Evolutionary conservation across 2,888 invertebrate genomes (phyloP).

Genomic region (Leucophora obtusa): DNA sequence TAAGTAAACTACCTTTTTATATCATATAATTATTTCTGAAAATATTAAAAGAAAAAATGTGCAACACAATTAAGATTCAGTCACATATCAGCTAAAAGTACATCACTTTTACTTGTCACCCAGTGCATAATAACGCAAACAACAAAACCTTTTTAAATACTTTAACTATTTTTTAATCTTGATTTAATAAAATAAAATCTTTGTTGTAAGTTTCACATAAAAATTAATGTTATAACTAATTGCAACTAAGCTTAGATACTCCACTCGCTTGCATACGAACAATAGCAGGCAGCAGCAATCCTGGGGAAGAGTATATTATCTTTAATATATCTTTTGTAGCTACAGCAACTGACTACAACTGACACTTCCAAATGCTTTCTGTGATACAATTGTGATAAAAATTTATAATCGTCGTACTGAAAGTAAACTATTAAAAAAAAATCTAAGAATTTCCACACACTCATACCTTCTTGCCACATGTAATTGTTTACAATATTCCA

Average conservation of each 20-base stretch:
- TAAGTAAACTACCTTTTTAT: no score
- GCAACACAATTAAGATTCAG: not conserved
- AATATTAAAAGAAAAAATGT: no score
- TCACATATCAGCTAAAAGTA: not conserved
- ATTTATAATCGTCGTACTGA: constrained; percentile 15
- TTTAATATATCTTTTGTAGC: constrained; percentile 43
- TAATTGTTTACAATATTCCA: constrained; percentile 59
- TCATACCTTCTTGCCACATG: constrained; percentile 49
- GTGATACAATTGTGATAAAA: constrained; percentile 49
- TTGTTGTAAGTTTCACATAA: constrained; percentile 59
- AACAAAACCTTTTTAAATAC: not conserved
- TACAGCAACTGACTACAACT: constrained; percentile 20
- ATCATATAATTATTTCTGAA: no score
- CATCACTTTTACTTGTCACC: not conserved
- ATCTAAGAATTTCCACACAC: constrained; percentile 14
- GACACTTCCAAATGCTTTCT: constrained; percentile 47
- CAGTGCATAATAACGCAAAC: not conserved
- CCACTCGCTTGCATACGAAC: not conserved
- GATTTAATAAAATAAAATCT: constrained; percentile 33
- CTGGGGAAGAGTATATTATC: constrained; percentile 14
- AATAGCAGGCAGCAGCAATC: constrained; percentile 13
- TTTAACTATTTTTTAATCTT: constrained; percentile 16
- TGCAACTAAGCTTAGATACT: constrained; percentile 45
- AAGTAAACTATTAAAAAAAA: not conserved
- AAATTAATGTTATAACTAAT: constrained; percentile 57